Conservation (phyloP, 2,888 invertebrate genomes). For the Polia nebulosa region DNA sequence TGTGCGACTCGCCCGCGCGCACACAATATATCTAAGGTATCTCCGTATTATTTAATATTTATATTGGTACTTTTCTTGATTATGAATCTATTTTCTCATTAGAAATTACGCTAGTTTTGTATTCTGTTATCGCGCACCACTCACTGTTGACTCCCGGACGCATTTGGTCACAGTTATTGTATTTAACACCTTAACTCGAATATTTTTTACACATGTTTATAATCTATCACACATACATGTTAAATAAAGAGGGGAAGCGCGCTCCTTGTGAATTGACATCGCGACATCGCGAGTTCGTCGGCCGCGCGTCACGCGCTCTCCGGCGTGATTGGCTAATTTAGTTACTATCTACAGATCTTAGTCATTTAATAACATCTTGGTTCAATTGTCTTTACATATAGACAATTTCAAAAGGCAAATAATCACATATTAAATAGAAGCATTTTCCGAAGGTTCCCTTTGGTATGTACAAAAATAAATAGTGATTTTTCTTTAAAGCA, state of each 20-base stretch:
- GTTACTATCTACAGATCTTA: conserved; percentile 61
- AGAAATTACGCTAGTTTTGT: conserved; percentile 91
- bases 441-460: conserved; percentile 71
- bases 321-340: conserved; percentile 59
- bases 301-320: conserved; percentile 67
- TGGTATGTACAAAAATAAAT: conserved; percentile 81
- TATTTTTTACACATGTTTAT: conserved; percentile 80
- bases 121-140: conserved; percentile 79
- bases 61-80: conserved; percentile 94
- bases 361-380: conserved; percentile 45
- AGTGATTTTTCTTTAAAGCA: conserved; percentile 68
- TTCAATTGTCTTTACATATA: conserved; percentile 28
- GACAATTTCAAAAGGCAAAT: conserved; percentile 26
- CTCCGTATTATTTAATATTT: conserved; percentile 89
- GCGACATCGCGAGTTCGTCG: conserved; percentile 77
- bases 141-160: conserved; percentile 87
- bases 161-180: conserved; percentile 82
- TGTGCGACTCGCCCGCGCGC: conserved; percentile 76
- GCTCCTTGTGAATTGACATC: conserved; percentile 87
- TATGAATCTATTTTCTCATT: conserved; percentile 92
- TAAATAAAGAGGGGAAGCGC: conserved; percentile 83
- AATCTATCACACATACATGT: conserved; percentile 78
- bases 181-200: conserved; percentile 88
- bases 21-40: conserved; percentile 80
- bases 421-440: conserved; percentile 51